Evolutionary conservation across 1,140 invertebrate genomes (phyloP).

Genomic region (Matsumurasca onukii): DNA sequence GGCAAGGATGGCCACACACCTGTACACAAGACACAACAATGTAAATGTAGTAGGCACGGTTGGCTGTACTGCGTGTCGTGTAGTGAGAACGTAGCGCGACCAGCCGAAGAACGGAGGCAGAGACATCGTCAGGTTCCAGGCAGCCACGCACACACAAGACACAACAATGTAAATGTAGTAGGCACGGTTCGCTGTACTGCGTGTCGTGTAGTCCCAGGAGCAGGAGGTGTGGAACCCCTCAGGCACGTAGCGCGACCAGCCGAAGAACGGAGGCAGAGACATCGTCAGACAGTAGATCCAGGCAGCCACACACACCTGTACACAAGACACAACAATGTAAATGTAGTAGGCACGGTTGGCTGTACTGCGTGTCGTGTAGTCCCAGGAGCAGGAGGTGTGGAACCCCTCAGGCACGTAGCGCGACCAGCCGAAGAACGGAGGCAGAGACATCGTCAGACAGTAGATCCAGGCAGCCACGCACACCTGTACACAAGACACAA

Average conservation of each 20-base stretch:
- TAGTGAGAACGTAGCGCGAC: constrained; percentile 56
- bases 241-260: constrained; percentile 54
- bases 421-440: constrained; percentile 57
- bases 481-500: constrained; percentile 53
- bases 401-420: constrained; percentile 55
- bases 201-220: constrained; percentile 57
- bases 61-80: constrained; percentile 48
- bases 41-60: constrained; percentile 53
- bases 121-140: constrained; percentile 52
- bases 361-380: constrained; percentile 52
- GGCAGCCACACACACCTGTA: constrained; percentile 51
- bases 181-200: constrained; percentile 47
- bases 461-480: constrained; percentile 55
- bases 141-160: constrained; percentile 47
- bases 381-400: constrained; percentile 57
- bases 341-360: constrained; percentile 53
- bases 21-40: constrained; percentile 54
- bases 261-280: constrained; percentile 54
- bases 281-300: constrained; percentile 51
- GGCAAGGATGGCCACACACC: constrained; percentile 48
- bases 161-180: constrained; percentile 55
- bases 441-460: constrained; percentile 50
- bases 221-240: constrained; percentile 57
- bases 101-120: constrained; percentile 57
- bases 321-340: constrained; percentile 53